phyloP scores from a whole-genome alignment of 2,888 invertebrate genomes.

The Apocheima hispidaria region DNA sequence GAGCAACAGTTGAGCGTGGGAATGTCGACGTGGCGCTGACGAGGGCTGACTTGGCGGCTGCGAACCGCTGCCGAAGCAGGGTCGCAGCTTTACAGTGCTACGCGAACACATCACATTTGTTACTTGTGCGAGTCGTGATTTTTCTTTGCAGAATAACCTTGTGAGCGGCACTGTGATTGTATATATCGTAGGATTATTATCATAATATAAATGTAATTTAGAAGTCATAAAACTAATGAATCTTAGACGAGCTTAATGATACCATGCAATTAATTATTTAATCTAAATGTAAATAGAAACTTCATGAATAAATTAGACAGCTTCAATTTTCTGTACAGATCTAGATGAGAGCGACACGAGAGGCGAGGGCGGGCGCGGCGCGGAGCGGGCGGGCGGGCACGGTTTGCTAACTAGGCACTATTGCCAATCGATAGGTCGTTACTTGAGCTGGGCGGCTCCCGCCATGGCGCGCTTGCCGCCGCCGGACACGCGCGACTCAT shows the following conservation, averaged over 20 bases:
- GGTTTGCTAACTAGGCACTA: constrained; percentile 84
- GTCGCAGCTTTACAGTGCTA: constrained; percentile 41
- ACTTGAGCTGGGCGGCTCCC: constrained; percentile 69
- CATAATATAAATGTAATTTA: neutral
- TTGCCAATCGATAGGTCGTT: constrained; percentile 86
- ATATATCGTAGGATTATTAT: too few relatives aligned
- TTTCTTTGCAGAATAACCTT: neutral
- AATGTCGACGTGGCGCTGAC: constrained; percentile 57
- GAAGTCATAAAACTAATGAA: neutral
- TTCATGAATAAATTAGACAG: constrained; percentile 61
- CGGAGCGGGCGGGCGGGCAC: constrained; percentile 54
- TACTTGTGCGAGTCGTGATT: neutral
- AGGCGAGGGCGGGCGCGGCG: constrained; percentile 51
- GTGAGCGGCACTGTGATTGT: too few relatives aligned
- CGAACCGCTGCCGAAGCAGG: constrained; percentile 51
- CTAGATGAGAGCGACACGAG: constrained; percentile 54
- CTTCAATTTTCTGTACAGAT: constrained; percentile 50
- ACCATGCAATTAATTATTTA: constrained; percentile 26
- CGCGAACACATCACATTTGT: constrained; percentile 3
- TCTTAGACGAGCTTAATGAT: constrained; percentile 15
- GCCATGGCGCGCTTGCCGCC: constrained; percentile 55
- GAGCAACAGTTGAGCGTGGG: constrained; percentile 49
- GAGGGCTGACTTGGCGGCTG: constrained; percentile 50
- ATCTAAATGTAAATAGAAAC: constrained; percentile 44
- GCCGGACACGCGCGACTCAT: constrained; percentile 82